These are phyloP conservation scores for Novumbra hubbsi DNA, from an alignment of 2,797 vertebrate genomes.

Conservation along the genomic window DNA sequence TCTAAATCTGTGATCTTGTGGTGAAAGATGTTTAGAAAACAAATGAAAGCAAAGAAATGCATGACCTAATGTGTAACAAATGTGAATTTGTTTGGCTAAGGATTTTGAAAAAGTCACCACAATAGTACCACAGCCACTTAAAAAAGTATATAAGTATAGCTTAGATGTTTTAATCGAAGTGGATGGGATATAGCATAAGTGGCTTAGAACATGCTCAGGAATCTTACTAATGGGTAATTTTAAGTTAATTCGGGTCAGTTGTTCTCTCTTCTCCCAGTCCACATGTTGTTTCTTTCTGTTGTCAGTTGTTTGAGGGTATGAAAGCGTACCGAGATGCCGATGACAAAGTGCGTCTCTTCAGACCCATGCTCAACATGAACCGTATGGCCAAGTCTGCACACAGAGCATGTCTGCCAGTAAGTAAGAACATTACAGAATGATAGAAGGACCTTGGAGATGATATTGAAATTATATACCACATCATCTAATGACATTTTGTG, in stretches of 20 bases:
- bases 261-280: neutral
- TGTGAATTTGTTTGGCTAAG: no score
- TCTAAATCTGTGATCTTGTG: no score
- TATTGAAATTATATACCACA: neutral
- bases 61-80: no score
- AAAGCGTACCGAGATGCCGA: slow-evolving; percentile 87
- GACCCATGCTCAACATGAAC: slow-evolving; percentile 86
- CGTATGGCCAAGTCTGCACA: slow-evolving; percentile 81
- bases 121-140: no score
- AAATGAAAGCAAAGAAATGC: no score
- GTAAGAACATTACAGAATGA: slow-evolving; percentile 29
- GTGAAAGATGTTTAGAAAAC: no score
- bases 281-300: neutral
- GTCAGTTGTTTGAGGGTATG: slow-evolving; percentile 88
- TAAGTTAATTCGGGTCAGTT: neutral
- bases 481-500: no score
- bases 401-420: slow-evolving; percentile 83
- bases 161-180: neutral
- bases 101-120: no score
- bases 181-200: neutral
- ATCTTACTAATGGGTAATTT: neutral
- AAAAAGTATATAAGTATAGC: neutral
- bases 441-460: neutral
- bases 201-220: neutral
- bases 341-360: slow-evolving; percentile 81